phyloP scores from a whole-genome alignment of 1,140 invertebrate species.

The Oncopodura yosiiana region DNA sequence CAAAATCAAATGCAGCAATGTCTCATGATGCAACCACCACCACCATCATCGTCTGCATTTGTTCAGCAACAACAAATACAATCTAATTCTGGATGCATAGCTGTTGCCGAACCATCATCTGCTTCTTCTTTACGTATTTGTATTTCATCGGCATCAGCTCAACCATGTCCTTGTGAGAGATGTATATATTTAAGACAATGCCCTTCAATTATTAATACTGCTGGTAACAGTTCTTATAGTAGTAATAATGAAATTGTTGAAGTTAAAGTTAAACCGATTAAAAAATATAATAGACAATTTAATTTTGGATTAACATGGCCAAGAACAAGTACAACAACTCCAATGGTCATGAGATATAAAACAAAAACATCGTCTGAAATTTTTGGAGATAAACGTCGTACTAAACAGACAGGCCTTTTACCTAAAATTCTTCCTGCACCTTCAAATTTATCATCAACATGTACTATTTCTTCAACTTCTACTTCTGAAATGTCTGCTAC shows the following conservation, averaged over 20 bases:
- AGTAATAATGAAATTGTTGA: not conserved
- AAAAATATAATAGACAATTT: too few species aligned
- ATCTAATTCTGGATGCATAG: too few species aligned
- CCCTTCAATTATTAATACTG: not conserved
- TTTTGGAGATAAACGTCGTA: not conserved
- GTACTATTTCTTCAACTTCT: not conserved
- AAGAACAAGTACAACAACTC: too few species aligned
- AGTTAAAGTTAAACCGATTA: too few species aligned
- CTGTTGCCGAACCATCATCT: too few species aligned
- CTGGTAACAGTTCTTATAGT: not conserved
- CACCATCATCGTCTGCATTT: too few species aligned
- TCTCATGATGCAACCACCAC: too few species aligned
- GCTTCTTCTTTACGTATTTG: too few species aligned
- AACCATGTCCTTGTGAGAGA: constrained; percentile 3
- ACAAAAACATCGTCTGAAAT: not conserved
- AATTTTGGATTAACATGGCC: too few species aligned
- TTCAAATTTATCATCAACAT: not conserved
- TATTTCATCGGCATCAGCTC: too few species aligned
- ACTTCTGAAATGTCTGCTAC: not conserved
- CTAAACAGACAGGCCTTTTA: not conserved
- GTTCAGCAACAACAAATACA: too few species aligned
- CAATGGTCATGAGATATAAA: not conserved
- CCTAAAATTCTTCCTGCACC: constrained; percentile 15
- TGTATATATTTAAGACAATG: not conserved
- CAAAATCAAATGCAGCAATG: too few species aligned